Evolutionary conservation across 2,888 invertebrate species (phyloP).

Genomic region (Gasteruption jaculator): DNA sequence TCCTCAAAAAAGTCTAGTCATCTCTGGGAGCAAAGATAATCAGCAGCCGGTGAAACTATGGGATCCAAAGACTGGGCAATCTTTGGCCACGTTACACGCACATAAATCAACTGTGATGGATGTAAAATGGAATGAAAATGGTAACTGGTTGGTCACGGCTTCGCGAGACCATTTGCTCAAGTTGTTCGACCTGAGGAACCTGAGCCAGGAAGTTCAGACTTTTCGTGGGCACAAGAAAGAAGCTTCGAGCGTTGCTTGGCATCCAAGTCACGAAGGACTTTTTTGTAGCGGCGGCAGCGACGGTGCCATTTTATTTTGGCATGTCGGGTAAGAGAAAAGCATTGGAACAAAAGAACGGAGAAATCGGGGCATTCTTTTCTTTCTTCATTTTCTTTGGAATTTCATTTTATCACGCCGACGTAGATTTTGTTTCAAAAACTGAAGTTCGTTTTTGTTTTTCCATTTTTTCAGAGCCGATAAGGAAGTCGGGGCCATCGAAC

Average conservation of each 20-base stretch:
- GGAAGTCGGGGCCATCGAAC: constrained; percentile 96
- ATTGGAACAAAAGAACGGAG: too few species aligned
- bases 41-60: constrained; percentile 99
- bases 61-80: constrained; percentile 96
- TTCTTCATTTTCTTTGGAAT: too few species aligned
- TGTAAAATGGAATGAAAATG: constrained; percentile 98
- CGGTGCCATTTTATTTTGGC: constrained; percentile 98
- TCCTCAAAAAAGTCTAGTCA: constrained; percentile 93
- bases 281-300: constrained; percentile 99
- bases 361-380: too few species aligned
- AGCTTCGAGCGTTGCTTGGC: constrained; percentile 96
- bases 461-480: constrained; percentile 74
- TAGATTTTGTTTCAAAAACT: too few species aligned
- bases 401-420: too few species aligned
- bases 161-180: constrained; percentile 96
- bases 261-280: constrained; percentile 94
- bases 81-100: constrained; percentile 94
- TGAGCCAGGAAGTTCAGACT: constrained; percentile 92
- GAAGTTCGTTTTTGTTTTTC: too few species aligned
- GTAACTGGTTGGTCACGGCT: constrained; percentile 98
- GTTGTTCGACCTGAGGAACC: constrained; percentile 93
- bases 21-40: constrained; percentile 98
- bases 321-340: constrained; percentile 92
- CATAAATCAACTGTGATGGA: constrained; percentile 99
- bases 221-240: constrained; percentile 99